These are phyloP conservation scores for Papilio demoleus DNA, from an alignment of 2,888 invertebrate genomes.

Conservation along the genomic window DNA sequence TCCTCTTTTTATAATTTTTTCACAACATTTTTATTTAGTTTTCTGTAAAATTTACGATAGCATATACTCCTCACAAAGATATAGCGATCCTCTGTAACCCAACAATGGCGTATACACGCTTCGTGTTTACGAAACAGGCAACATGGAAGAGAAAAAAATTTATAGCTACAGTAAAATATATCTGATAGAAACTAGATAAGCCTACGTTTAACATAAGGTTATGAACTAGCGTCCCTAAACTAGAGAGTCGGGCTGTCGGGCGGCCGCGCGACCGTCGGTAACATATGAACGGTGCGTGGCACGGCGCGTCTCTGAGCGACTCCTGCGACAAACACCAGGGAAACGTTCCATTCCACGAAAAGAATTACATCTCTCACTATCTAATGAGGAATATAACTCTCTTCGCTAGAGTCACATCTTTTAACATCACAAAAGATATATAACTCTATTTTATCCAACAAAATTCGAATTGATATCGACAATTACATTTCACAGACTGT, in stretches of 20 bases:
- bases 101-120: constrained; percentile 63
- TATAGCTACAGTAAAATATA: constrained; percentile 71
- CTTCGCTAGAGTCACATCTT: too few species aligned
- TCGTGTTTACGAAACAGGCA: constrained; percentile 68
- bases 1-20: constrained; percentile 78
- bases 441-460: too few species aligned
- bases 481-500: too few species aligned
- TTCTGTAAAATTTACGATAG: constrained; percentile 84
- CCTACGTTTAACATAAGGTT: constrained; percentile 72
- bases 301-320: constrained; percentile 51
- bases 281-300: constrained; percentile 75
- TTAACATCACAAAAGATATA: too few species aligned
- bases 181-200: constrained; percentile 73
- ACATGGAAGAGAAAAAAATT: constrained; percentile 70
- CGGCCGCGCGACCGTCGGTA: constrained; percentile 67
- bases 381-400: too few species aligned
- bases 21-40: constrained; percentile 82
- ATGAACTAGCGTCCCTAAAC: constrained; percentile 68
- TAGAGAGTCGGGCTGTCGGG: constrained; percentile 72
- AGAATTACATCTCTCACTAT: background rate
- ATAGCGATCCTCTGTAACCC: constrained; percentile 70
- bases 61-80: constrained; percentile 83
- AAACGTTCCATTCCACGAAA: constrained; percentile 40
- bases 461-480: too few species aligned
- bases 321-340: constrained; percentile 45